phyloP scores from a whole-genome alignment of 2,113 vertebrate species.

The Bos indicus region DNA sequence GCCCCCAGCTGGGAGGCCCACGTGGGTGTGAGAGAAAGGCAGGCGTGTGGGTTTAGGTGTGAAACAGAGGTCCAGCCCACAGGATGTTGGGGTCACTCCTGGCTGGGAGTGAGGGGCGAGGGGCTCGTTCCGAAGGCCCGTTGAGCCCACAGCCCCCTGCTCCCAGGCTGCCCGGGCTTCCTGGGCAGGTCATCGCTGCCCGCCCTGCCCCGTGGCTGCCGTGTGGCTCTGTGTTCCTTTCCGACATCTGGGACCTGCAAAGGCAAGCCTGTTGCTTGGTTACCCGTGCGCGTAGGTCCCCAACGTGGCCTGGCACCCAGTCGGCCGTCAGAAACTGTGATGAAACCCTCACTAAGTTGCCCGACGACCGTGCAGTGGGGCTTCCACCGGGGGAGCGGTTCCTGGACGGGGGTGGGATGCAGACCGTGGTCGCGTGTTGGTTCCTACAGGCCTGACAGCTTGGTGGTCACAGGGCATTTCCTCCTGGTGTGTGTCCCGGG shows the following conservation, averaged over 20 bases:
- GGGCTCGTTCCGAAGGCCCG: too few species aligned
- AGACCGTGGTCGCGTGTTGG: accelerated
- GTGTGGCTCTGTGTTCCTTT: neutral
- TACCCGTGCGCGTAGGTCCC: accelerated
- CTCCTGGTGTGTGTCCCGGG: neutral
- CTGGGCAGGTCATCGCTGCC: too few species aligned
- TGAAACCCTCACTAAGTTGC: accelerated
- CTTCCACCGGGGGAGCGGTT: neutral
- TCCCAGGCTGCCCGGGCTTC: neutral
- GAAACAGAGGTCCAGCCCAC: accelerated
- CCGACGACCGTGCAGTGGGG: accelerated
- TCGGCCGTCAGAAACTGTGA: neutral
- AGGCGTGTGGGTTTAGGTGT: too few species aligned
- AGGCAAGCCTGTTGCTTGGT: neutral
- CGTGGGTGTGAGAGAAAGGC: neutral
- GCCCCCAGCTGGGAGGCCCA: neutral
- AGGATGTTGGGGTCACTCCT: accelerated
- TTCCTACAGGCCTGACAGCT: too few species aligned
- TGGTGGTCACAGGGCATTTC: accelerated
- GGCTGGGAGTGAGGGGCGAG: neutral
- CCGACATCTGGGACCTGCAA: neutral
- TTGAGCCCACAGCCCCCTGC: too few species aligned
- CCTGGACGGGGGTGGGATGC: accelerated
- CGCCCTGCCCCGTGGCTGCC: neutral
- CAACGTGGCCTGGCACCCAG: accelerated